Percentiles rank a stretch among this genome's conserved stretches.
These are phyloP conservation scores for Callocephalon fimbriatum DNA, from an alignment of 2,113 vertebrate genomes.

Conservation along the genomic window DNA sequence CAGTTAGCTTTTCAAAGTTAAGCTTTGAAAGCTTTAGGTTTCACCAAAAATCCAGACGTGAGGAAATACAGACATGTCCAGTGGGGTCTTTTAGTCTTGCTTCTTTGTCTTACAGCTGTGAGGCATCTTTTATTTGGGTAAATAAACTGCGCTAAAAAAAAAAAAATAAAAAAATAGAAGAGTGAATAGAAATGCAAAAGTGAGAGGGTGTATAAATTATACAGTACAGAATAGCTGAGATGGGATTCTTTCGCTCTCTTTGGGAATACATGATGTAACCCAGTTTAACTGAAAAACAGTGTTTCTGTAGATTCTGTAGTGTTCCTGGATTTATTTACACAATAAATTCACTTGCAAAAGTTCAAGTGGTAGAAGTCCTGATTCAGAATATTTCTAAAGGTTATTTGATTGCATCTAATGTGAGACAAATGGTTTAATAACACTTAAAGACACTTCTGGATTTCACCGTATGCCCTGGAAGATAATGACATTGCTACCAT, in stretches of 20 bases:
- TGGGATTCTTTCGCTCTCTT: neutral
- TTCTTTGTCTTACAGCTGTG: neutral
- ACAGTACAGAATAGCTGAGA: neutral
- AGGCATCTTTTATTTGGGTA: neutral
- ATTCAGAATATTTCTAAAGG: neutral
- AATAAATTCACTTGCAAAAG: neutral
- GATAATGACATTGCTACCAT: neutral
- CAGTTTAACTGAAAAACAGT: neutral
- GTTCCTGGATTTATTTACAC: slow-evolving; percentile 8
- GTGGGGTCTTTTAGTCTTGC: neutral
- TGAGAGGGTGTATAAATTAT: neutral
- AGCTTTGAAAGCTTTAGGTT: neutral
- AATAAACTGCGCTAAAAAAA: neutral
- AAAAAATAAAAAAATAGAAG: neutral
- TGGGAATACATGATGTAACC: neutral
- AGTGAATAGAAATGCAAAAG: neutral
- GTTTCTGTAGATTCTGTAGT: neutral
- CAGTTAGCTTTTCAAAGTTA: neutral
- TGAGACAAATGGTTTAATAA: slow-evolving; percentile 38
- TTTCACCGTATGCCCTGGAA: neutral
- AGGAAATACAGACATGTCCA: neutral
- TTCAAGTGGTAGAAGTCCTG: neutral
- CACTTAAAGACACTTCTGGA: neutral
- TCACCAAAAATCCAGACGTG: neutral
- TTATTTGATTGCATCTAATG: neutral